Evolutionary conservation across 92 coral and sea anemone genomes (phyloP).

Genomic region (Epizoanthus fatuus): DNA sequence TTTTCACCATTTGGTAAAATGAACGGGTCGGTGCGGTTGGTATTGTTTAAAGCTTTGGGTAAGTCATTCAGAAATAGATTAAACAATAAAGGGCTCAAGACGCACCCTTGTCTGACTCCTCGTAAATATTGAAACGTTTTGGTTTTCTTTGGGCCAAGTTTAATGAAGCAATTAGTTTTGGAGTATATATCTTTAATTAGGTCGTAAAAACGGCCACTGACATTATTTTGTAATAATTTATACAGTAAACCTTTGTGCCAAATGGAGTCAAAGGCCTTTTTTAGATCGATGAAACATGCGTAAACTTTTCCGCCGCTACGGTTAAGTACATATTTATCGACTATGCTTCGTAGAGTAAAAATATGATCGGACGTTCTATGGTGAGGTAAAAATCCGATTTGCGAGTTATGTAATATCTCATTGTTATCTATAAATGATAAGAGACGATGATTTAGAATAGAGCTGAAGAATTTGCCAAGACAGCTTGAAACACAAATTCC

Average conservation of each 20-base stretch:
- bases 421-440: constrained; percentile 28
- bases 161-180: constrained; percentile 1
- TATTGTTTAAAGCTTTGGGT: constrained; percentile 7
- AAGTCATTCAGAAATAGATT: constrained; percentile 23
- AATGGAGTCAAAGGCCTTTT: constrained; percentile 73
- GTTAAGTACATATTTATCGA: constrained; percentile 58
- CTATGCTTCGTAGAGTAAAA: constrained; percentile 53
- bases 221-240: constrained; percentile 26
- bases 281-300: constrained; percentile 68
- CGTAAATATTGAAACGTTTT: background rate
- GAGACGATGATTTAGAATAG: constrained; percentile 55
- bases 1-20: constrained; percentile 40
- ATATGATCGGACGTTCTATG: constrained; percentile 66
- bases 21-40: constrained; percentile 13
- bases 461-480: constrained; percentile 55
- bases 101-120: constrained; percentile 34
- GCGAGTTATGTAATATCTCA: constrained; percentile 52
- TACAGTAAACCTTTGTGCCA: constrained; percentile 63
- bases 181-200: constrained; percentile 60
- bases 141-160: constrained; percentile 11
- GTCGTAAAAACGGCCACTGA: constrained; percentile 35
- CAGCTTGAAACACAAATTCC: constrained; percentile 71
- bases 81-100: background rate
- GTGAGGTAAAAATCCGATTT: constrained; percentile 64
- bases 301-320: constrained; percentile 44